Conservation (phyloP, 2,888 invertebrate genomes). For the Standfussiana lucernea region DNA sequence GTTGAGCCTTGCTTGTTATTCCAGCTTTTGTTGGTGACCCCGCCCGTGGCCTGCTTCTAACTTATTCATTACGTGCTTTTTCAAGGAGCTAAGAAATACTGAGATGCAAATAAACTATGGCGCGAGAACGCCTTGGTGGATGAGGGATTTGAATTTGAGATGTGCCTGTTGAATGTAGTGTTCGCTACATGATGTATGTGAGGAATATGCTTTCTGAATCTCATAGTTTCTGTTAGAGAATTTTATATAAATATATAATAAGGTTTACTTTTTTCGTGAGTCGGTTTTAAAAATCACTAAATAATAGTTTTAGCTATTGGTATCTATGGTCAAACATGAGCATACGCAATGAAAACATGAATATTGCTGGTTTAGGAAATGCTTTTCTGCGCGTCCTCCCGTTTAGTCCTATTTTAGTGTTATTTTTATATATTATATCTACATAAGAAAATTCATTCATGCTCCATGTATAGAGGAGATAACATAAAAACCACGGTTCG, state of each 20-base stretch:
- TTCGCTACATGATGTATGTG: slow-evolving; percentile 43
- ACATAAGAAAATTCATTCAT: background rate
- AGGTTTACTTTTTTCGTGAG: background rate
- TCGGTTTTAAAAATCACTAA: background rate
- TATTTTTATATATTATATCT: no score
- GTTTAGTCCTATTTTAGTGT: background rate
- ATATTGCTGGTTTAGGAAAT: background rate
- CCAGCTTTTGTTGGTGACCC: slow-evolving; percentile 81
- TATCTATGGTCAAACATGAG: background rate
- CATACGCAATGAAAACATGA: background rate
- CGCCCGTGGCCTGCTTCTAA: slow-evolving; percentile 80
- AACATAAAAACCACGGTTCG: background rate
- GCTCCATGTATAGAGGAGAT: background rate
- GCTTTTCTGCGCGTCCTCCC: background rate
- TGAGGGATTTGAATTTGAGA: slow-evolving; percentile 60
- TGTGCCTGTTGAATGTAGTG: slow-evolving; percentile 53
- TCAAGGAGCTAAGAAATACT: slow-evolving; percentile 68
- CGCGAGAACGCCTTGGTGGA: slow-evolving; percentile 47
- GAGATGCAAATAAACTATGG: slow-evolving; percentile 63
- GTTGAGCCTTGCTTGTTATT: slow-evolving; percentile 80
- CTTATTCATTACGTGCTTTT: slow-evolving; percentile 81
- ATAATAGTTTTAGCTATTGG: background rate
- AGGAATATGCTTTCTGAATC: slow-evolving; percentile 39
- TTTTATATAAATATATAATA: slow-evolving; percentile 26
- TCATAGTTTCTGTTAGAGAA: slow-evolving; percentile 32